Evolutionary conservation across 2,888 invertebrate species (phyloP).

Genomic region (Orchesella flavescens): DNA sequence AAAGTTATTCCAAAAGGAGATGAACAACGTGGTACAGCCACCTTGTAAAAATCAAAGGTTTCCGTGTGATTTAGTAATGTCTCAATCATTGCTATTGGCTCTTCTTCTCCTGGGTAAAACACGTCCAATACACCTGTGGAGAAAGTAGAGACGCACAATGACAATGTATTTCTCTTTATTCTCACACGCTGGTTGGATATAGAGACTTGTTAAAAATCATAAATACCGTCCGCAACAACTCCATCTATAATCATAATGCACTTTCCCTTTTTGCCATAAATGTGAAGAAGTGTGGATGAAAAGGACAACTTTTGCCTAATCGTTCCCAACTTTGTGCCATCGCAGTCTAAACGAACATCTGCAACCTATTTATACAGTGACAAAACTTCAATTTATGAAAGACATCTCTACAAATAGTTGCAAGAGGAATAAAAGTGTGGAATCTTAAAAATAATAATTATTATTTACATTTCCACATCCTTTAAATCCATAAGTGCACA

Average conservation of each 20-base stretch:
- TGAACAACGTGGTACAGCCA: slow-evolving; percentile 8
- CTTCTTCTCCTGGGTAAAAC: slow-evolving; percentile 39
- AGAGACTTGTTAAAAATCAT: background rate
- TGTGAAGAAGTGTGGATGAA: slow-evolving; percentile 20
- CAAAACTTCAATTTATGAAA: background rate
- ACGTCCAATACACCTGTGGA: slow-evolving; percentile 49
- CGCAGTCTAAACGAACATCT: slow-evolving; percentile 9
- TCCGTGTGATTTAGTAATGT: slow-evolving; percentile 38
- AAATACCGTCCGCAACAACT: slow-evolving; percentile 20
- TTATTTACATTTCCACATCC: slow-evolving; percentile 59
- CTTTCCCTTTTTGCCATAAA: slow-evolving; percentile 25
- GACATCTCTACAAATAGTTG: background rate
- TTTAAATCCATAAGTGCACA: slow-evolving; percentile 49
- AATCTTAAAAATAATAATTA: background rate
- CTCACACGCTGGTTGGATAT: background rate
- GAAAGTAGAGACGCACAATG: too few relatives aligned
- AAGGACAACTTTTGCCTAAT: slow-evolving; percentile 42
- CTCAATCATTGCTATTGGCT: slow-evolving; percentile 62
- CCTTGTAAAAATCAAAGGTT: slow-evolving; percentile 52
- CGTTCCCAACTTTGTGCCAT: slow-evolving; percentile 24
- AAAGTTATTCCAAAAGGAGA: slow-evolving; percentile 53
- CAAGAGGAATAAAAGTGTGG: background rate
- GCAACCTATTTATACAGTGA: background rate
- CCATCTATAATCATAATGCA: slow-evolving; percentile 34
- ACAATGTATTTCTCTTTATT: background rate